Conservation (phyloP, 2,888 invertebrate genomes). For the Nipponacmea schrenckii region DNA sequence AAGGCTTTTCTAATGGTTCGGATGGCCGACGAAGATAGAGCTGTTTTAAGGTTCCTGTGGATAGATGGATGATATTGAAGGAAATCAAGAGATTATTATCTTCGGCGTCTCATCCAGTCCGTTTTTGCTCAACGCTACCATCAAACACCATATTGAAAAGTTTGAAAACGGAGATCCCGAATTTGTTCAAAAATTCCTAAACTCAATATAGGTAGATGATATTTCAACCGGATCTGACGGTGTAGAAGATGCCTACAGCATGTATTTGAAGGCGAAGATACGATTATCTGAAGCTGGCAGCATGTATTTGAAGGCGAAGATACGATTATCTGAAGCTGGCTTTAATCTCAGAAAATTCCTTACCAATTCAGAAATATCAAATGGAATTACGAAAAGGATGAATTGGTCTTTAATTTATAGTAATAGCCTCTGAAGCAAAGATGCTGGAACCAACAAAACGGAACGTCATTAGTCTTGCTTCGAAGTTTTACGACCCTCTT, state of each 20-base stretch:
- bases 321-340: background rate
- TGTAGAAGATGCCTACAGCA: background rate
- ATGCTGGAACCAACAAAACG: background rate
- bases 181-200: background rate
- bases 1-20: too few species aligned
- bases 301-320: too few species aligned
- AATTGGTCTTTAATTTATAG: background rate
- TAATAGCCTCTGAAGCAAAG: background rate
- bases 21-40: background rate
- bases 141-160: background rate
- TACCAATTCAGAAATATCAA: background rate
- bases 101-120: background rate
- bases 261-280: background rate
- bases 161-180: background rate
- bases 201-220: background rate
- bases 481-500: background rate
- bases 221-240: background rate
- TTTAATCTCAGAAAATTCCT: conserved; percentile 2
- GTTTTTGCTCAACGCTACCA: background rate
- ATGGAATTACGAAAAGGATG: background rate
- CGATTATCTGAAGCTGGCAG: too few species aligned
- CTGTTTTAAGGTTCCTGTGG: background rate
- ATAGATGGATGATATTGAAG: background rate
- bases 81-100: background rate
- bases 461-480: background rate